Evolutionary conservation across 2,888 invertebrate species (phyloP).

Genomic region (Litoditis marina): DNA sequence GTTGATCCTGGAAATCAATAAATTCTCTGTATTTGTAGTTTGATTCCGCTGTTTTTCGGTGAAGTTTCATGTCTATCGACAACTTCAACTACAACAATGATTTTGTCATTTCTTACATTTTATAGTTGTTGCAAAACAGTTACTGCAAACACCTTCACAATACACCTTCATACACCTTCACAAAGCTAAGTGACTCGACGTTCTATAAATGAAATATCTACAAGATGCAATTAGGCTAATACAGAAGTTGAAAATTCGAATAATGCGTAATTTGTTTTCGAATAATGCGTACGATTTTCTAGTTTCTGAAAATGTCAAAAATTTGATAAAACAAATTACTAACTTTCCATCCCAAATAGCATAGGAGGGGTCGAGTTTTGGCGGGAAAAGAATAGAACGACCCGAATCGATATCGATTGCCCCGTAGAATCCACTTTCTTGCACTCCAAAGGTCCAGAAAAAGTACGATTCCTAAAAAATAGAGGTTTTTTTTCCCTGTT

Average conservation of each 20-base stretch:
- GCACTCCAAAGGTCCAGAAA: constrained; percentile 89
- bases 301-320: neutral
- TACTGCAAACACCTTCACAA: no score
- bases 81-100: no score
- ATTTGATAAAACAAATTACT: constrained; percentile 12
- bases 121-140: no score
- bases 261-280: neutral
- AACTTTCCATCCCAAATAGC: constrained; percentile 88
- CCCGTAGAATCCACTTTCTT: constrained; percentile 87
- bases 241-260: neutral
- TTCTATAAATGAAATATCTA: no score
- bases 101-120: no score
- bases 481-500: no score
- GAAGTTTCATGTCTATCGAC: no score
- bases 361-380: constrained; percentile 79
- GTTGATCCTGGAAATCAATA: constrained; percentile 9
- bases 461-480: constrained; percentile 83
- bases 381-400: constrained; percentile 78
- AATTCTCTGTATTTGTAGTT: no score
- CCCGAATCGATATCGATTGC: constrained; percentile 65
- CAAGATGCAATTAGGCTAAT: no score
- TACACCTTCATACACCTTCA: no score
- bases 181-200: no score
- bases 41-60: no score
- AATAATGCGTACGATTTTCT: constrained; percentile 3